These are phyloP conservation scores for Ophraella communa DNA, from an alignment of 2,888 invertebrate species.

Conservation along the genomic window DNA sequence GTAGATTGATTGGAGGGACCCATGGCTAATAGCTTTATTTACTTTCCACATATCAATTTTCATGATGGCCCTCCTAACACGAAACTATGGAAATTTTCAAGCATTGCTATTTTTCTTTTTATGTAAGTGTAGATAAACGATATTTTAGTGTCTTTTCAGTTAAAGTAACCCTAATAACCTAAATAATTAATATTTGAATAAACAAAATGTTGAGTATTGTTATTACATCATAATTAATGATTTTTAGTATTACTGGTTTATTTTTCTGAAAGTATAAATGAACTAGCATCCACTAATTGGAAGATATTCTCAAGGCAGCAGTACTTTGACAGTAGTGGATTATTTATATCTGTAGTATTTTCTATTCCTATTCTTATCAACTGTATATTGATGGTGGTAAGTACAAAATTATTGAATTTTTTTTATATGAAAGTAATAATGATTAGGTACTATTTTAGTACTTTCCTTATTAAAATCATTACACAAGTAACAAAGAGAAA, in stretches of 20 bases:
- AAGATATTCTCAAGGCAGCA: constrained; percentile 87
- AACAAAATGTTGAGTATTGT: not conserved
- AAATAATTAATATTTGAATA: not conserved
- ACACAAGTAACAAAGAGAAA: too few relatives aligned
- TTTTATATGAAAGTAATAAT: too few relatives aligned
- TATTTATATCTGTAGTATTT: constrained; percentile 92
- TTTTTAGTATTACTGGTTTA: constrained; percentile 84
- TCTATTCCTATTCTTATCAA: constrained; percentile 92
- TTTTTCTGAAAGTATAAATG: constrained; percentile 89
- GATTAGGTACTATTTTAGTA: not conserved
- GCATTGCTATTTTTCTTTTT: constrained; percentile 80
- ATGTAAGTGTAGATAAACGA: constrained; percentile 79
- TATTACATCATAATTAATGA: not conserved
- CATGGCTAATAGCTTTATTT: constrained; percentile 81
- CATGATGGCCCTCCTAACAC: constrained; percentile 78
- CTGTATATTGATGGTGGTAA: constrained; percentile 93
- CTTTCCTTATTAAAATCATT: not conserved
- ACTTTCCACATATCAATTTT: constrained; percentile 80
- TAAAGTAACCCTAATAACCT: too few relatives aligned
- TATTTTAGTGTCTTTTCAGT: too few relatives aligned
- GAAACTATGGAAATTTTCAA: constrained; percentile 88
- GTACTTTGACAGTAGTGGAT: constrained; percentile 92
- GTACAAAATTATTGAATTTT: constrained; percentile 58
- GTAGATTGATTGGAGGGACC: constrained; percentile 91
- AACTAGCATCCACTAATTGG: constrained; percentile 88